Percentiles rank a stretch among this genome's conserved stretches.
phyloP scores from a whole-genome alignment of 2,888 invertebrate genomes.

The Napeogenes sylphis region DNA sequence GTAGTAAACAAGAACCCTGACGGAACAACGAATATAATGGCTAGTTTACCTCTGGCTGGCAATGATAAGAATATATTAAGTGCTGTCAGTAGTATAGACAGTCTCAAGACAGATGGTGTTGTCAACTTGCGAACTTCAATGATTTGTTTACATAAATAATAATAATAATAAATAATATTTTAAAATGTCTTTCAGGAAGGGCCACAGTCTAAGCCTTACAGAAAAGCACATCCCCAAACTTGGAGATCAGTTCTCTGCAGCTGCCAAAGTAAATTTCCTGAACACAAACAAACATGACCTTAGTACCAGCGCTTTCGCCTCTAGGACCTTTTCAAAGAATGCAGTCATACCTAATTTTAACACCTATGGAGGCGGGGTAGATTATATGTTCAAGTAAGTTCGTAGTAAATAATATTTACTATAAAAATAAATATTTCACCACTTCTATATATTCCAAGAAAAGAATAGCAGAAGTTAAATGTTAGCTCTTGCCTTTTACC shows the following conservation, averaged over 20 bases:
- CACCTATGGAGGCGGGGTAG: conserved; percentile 41
- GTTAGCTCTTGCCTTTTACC: too few relatives aligned
- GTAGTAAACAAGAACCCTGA: conserved; percentile 35
- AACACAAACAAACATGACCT: conserved; percentile 42
- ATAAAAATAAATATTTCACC: background rate
- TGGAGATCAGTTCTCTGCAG: conserved; percentile 44
- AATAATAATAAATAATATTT: background rate
- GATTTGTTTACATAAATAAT: background rate
- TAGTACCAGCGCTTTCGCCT: conserved; percentile 42
- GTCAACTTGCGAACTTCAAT: conserved; percentile 1
- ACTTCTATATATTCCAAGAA: too few relatives aligned
- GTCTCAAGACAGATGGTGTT: conserved; percentile 32
- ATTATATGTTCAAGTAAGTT: conserved; percentile 45
- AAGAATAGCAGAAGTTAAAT: too few relatives aligned
- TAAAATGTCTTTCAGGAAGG: conserved; percentile 33
- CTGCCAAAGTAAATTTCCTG: conserved; percentile 42
- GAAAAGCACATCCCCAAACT: conserved; percentile 41
- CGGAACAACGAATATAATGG: conserved; percentile 33
- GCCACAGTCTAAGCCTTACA: conserved; percentile 39
- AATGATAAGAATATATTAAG: conserved; percentile 34
- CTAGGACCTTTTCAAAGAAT: conserved; percentile 38
- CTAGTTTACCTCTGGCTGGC: conserved; percentile 33
- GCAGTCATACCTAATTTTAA: conserved; percentile 40
- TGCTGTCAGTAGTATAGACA: conserved; percentile 26
- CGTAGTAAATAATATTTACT: background rate